Conservation (phyloP, 2,797 vertebrate genomes). For the Pantherophis vulpinus region DNA sequence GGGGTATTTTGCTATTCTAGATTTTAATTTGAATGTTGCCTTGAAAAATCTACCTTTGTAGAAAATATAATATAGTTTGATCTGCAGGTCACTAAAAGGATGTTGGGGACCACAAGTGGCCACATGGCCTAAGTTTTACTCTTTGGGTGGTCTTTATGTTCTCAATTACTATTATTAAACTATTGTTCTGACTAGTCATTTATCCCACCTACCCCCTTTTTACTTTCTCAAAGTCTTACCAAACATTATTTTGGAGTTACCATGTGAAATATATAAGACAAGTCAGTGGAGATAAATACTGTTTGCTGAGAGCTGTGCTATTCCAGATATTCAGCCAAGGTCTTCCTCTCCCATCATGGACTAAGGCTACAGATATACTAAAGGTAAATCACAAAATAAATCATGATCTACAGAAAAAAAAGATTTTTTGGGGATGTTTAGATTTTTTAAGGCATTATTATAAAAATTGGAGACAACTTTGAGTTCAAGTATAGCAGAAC, state of each 20-base stretch:
- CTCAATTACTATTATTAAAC: background rate
- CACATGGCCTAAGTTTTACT: background rate
- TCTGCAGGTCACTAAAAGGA: background rate
- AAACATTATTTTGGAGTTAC: conserved; percentile 68
- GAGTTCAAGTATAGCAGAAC: background rate
- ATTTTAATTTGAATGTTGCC: background rate
- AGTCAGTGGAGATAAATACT: conserved; percentile 74
- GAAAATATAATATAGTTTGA: background rate
- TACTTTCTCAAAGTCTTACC: conserved; percentile 67
- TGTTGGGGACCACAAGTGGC: background rate
- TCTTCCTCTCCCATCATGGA: conserved; percentile 75
- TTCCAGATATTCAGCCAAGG: conserved; percentile 78
- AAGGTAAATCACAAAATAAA: conserved; percentile 67
- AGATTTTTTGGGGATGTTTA: background rate
- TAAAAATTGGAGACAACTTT: background rate
- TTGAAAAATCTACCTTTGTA: background rate
- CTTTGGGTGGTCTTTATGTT: background rate
- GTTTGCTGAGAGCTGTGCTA: conserved; percentile 71
- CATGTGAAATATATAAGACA: conserved; percentile 70
- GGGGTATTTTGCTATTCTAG: background rate
- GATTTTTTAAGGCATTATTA: background rate
- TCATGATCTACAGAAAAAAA: background rate
- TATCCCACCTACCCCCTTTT: background rate
- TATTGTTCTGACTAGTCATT: background rate
- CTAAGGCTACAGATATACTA: conserved; percentile 77